These are phyloP conservation scores for Drosophila prolongata DNA, from an alignment of 2,888 invertebrate genomes.

Conservation along the genomic window DNA sequence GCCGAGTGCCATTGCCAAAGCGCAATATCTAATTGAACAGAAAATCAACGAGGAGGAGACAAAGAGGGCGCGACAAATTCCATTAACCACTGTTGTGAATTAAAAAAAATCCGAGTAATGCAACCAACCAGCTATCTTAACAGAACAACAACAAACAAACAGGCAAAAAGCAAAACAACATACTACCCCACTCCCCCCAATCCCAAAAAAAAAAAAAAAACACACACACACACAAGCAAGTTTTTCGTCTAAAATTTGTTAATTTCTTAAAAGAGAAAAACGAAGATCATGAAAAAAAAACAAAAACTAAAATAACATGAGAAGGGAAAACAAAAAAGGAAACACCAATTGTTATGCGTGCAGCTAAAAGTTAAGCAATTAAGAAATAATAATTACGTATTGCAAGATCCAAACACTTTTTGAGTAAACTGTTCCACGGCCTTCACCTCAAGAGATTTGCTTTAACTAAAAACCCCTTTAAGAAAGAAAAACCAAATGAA, in stretches of 20 bases:
- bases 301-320: slow-evolving; percentile 27
- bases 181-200: slow-evolving; percentile 32
- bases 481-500: slow-evolving; percentile 12
- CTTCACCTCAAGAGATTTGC: slow-evolving; percentile 31
- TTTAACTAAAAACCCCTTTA: slow-evolving; percentile 33
- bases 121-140: slow-evolving; percentile 26
- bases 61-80: slow-evolving; percentile 96
- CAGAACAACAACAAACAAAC: slow-evolving; percentile 47
- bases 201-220: neutral
- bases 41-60: slow-evolving; percentile 98
- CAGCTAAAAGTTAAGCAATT: slow-evolving; percentile 39
- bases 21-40: slow-evolving; percentile 98
- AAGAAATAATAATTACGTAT: slow-evolving; percentile 41
- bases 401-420: slow-evolving; percentile 28
- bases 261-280: slow-evolving; percentile 29
- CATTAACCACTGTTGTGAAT: slow-evolving; percentile 86
- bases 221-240: slow-evolving; percentile 21
- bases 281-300: slow-evolving; percentile 10
- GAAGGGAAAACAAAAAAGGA: slow-evolving; percentile 28
- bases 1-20: slow-evolving; percentile 94
- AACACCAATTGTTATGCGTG: slow-evolving; percentile 46
- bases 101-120: slow-evolving; percentile 52
- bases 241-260: slow-evolving; percentile 51
- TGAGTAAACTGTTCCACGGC: slow-evolving; percentile 43
- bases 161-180: slow-evolving; percentile 62